phyloP scores from a whole-genome alignment of 2,888 invertebrate species.

The Cryptocephalus moraei region DNA sequence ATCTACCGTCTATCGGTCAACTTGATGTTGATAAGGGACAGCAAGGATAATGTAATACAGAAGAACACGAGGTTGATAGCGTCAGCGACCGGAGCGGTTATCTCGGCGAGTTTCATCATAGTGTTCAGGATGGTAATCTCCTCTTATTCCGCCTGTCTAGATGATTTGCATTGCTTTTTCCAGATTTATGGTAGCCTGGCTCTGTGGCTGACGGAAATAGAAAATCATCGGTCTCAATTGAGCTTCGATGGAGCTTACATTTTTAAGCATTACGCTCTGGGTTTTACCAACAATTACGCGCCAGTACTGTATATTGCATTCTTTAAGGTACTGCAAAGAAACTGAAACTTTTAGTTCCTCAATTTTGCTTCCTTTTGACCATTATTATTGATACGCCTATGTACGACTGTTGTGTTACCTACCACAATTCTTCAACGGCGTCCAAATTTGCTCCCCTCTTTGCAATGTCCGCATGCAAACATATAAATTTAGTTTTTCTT shows the following conservation, averaged over 20 bases:
- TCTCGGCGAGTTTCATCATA: slow-evolving; percentile 25
- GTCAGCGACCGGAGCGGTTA: slow-evolving; percentile 17
- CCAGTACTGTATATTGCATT: slow-evolving; percentile 33
- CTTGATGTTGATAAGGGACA: slow-evolving; percentile 9
- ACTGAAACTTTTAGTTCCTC: no score
- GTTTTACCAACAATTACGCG: slow-evolving; percentile 32
- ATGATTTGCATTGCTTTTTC: slow-evolving; percentile 10
- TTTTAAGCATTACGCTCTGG: slow-evolving; percentile 32
- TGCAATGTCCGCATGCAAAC: no score
- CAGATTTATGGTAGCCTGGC: slow-evolving; percentile 28
- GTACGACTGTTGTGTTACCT: no score
- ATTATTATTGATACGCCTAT: no score
- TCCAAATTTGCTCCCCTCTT: no score
- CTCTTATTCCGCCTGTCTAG: no score
- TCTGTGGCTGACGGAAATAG: slow-evolving; percentile 27
- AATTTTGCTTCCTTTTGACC: no score
- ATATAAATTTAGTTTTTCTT: no score
- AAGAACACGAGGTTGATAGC: slow-evolving; percentile 16
- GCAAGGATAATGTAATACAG: slow-evolving; percentile 8
- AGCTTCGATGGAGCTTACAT: slow-evolving; percentile 32
- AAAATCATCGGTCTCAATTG: slow-evolving; percentile 33
- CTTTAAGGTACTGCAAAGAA: slow-evolving; percentile 32
- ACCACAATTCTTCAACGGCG: no score
- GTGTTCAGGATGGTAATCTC: slow-evolving; percentile 22
- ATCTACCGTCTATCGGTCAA: slow-evolving; percentile 18